Evolutionary conservation across 2,797 vertebrate genomes (phyloP), one percentile per base, ranked within the genome.

Genomic region (Eulemur mongoz): DNA sequence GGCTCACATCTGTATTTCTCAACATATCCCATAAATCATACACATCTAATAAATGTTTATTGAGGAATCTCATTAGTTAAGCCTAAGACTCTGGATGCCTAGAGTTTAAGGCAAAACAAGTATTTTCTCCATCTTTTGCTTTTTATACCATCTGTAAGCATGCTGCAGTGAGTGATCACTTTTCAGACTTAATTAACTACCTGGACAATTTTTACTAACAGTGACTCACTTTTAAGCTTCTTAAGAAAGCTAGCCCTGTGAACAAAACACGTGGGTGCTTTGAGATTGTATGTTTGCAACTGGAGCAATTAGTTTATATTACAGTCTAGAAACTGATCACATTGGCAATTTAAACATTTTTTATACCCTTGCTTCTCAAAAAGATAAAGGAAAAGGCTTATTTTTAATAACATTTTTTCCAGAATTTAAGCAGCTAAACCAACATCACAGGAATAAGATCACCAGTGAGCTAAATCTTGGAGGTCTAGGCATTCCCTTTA

Each of bases 221-320:
- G 45, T 80, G 75, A 97, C 79, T 96, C 73, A 84, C 67, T 95
- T 95, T 93, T 91, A 93, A 95, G 79, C 54, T 80, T 89, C 83
- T 87, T 93, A 94, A 84, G 95, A 87, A 97, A 95, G 45, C 52
- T 59, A 93, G 43, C 27, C 92, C 89, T 92, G 32, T 82, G 69
- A 95, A 96, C 67, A 89, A 91, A 97, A 79, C 13, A 59, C 4
- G 57, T 90, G 59, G 92, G 63, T 79, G 43, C 67, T 72, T 18
- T 69, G 65, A 85, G 54, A 85, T 17, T 81, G 38, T 45, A 52
- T 91, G 52, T 61, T 82, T 91, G 30, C 52, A 89, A 89, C 15
- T 57, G 48, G 25, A 92, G 45, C 65, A 96, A 94, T 75, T 83
- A 83, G 52, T 93, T 32, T 86, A 76, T 52, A 80, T 76, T 92